These are phyloP conservation scores for Slavum lentiscoides DNA, from an alignment of 2,888 invertebrate species.

Conservation along the genomic window DNA sequence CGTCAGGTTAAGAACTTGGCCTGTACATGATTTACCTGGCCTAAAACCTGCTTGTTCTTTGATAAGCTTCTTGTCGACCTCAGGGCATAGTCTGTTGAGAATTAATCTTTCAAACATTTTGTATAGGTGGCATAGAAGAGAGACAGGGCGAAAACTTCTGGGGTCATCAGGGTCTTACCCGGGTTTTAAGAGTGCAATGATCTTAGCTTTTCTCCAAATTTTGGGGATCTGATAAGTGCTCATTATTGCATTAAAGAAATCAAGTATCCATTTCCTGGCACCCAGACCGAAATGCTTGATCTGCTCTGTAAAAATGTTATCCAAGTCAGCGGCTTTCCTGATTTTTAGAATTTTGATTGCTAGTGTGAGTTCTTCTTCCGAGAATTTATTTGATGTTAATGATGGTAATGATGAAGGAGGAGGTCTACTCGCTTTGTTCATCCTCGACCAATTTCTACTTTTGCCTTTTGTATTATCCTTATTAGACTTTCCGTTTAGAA, in stretches of 20 bases:
- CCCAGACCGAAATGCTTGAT: not conserved
- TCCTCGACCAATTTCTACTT: not conserved
- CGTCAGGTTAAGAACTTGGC: no score
- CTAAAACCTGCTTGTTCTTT: not conserved
- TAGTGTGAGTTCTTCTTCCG: not conserved
- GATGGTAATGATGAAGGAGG: no score
- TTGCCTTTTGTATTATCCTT: not conserved
- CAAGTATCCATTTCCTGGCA: not conserved
- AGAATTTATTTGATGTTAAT: not conserved
- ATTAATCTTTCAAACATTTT: constrained; percentile 2
- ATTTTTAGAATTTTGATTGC: constrained; percentile 5
- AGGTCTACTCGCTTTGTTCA: not conserved
- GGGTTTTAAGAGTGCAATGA: not conserved
- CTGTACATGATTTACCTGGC: no score
- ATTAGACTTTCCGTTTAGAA: not conserved
- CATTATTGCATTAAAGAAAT: not conserved
- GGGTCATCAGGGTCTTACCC: not conserved
- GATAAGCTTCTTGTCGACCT: not conserved
- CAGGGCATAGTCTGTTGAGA: not conserved
- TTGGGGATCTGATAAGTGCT: not conserved
- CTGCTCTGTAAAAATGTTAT: not conserved
- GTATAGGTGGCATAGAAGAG: not conserved
- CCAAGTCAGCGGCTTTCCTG: not conserved
- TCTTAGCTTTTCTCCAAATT: constrained; percentile 4
- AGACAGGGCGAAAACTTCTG: not conserved